phyloP scores from a whole-genome alignment of 2,888 invertebrate species.

The Orchestes rusci region DNA sequence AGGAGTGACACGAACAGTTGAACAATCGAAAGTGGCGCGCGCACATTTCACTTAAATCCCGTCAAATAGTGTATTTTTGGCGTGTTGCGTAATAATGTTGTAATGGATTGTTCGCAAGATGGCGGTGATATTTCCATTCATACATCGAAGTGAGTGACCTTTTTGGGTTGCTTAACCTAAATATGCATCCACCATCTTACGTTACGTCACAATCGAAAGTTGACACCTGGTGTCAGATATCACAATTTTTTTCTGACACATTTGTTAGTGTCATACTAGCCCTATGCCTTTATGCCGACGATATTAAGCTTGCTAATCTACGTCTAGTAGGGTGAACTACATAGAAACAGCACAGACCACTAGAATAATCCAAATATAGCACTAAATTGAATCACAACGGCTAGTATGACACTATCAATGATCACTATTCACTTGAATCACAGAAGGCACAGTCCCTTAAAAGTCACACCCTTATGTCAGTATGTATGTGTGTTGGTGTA shows the following conservation, averaged over 20 bases:
- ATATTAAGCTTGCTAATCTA: background rate
- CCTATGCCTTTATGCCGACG: background rate
- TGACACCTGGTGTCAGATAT: no score
- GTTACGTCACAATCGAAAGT: no score
- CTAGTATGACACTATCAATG: conserved; percentile 34
- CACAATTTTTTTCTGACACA: no score
- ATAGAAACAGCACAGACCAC: conserved; percentile 28
- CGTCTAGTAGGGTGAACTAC: conserved; percentile 4
- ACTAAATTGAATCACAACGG: conserved; percentile 26
- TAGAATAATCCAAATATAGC: conserved; percentile 26
- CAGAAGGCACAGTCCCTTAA: conserved; percentile 19
- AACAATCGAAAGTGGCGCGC: conserved; percentile 32
- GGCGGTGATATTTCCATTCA: conserved; percentile 7
- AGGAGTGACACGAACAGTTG: conserved; percentile 31
- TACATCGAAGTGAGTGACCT: background rate
- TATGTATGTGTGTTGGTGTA: conserved; percentile 9
- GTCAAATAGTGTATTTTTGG: conserved; percentile 10
- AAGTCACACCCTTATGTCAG: conserved; percentile 9
- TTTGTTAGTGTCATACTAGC: no score
- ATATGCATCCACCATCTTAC: no score
- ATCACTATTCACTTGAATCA: conserved; percentile 11
- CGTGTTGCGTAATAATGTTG: conserved; percentile 8
- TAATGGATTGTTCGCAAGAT: no score
- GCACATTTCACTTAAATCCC: conserved; percentile 9
- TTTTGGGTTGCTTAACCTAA: background rate